Base-by-base conservation (phyloP, 30 jellyfish, hydroid and myxozoan species). In the Rhopilema esculentum region DNA sequence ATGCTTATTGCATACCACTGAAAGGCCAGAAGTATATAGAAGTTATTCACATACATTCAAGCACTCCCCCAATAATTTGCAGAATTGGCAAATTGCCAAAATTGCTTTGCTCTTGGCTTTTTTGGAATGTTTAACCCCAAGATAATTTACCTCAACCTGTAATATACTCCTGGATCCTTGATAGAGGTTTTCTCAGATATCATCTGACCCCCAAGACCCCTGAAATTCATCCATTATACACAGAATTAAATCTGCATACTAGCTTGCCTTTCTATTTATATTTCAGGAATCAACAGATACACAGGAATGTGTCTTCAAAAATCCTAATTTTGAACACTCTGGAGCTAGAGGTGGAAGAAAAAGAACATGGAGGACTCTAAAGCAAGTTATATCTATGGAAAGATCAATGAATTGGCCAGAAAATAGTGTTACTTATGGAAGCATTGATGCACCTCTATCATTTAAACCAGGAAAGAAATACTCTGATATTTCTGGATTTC, bases 381-480 rank as follows among this genome's bases (percentile, higher is more conserved):
- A 89, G 79, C 96, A 89, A 48, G 91, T 94, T 24, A 63, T 94
- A 48, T 78, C 95, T 20, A 30, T 90, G 27, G 98, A 94, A 80
- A 77, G 97, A 73, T 52, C 96, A 51, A 32, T 79, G 69, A 27
- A 76, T 18, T 79, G 97, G 92, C 89, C 94, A n/a, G 89, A 75
- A 75, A 48, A 75, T 66, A 86, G 94, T 51, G 84, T 86, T 50
- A 86, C 92, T 21, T 79, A 89, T 89, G 97, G 88, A 16, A 81
- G 97, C 53, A 74, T 95, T 1, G 98, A 95, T 52, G 93, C 98
- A n/a, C 99, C 99, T 16, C 87, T 97, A 61, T 91, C 98, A 6
- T 82, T 95, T 32, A 95, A 91, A 63, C 99, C 99, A 28, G 98
- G 91, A 30, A 90, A 83, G 67, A 89, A 95, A 51, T 95, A 95